phyloP scores from a whole-genome alignment of 1,140 invertebrate genomes.

The Heliconius hermathena region DNA sequence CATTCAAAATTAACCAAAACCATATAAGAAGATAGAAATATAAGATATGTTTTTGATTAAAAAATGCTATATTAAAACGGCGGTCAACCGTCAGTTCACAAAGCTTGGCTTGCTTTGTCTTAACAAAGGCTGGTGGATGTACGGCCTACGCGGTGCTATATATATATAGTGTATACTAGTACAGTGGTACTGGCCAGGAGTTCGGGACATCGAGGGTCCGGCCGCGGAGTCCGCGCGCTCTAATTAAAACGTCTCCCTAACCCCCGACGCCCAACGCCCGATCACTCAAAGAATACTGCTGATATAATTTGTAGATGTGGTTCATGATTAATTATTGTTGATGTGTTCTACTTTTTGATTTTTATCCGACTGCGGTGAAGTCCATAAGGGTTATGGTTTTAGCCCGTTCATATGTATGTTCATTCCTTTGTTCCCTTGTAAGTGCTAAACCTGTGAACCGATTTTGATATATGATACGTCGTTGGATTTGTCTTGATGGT shows the following conservation, averaged over 20 bases:
- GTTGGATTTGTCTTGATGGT: too few species aligned
- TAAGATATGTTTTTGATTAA: slow-evolving; percentile 37
- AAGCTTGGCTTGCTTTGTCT: slow-evolving; percentile 48
- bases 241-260: slow-evolving; percentile 67
- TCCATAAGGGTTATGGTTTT: too few species aligned
- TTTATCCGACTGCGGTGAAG: too few species aligned
- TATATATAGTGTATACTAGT: not conserved
- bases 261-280: slow-evolving; percentile 35
- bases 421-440: too few species aligned
- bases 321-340: not conserved
- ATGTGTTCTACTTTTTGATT: not conserved
- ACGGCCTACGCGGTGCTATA: slow-evolving; percentile 36
- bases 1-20: slow-evolving; percentile 10
- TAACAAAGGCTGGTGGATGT: slow-evolving; percentile 43
- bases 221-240: slow-evolving; percentile 64
- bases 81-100: slow-evolving; percentile 48
- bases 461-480: too few species aligned
- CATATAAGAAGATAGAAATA: slow-evolving; percentile 30
- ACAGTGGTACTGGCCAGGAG: slow-evolving; percentile 43
- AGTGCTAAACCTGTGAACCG: too few species aligned
- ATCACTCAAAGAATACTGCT: slow-evolving; percentile 33
- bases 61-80: slow-evolving; percentile 45
- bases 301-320: not conserved
- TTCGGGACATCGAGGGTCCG: slow-evolving; percentile 57
- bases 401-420: too few species aligned